These are phyloP conservation scores for Recurvirostra avosetta DNA, from an alignment of 2,113 vertebrate species.

Conservation along the genomic window DNA sequence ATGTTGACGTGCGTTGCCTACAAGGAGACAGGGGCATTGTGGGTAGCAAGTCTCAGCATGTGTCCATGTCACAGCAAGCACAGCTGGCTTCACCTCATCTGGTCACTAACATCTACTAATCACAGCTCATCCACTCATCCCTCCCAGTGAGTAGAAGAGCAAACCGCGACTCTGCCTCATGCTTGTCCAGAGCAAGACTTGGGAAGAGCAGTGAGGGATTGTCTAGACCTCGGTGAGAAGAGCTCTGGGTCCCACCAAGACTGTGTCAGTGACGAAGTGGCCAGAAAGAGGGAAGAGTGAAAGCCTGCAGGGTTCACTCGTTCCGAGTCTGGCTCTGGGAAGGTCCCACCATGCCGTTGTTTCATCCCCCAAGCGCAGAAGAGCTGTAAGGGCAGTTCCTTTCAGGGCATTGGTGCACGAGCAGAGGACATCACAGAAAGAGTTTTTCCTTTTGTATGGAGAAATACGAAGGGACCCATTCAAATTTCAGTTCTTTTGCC, in stretches of 20 bases:
- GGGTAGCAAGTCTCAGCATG: background rate
- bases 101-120: background rate
- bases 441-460: background rate
- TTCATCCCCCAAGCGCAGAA: rapidly evolving
- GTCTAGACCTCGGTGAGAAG: rapidly evolving
- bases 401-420: too few relatives aligned
- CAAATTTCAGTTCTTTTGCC: background rate
- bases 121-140: background rate
- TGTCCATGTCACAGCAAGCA: background rate
- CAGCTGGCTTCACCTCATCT: slow-evolving; percentile 2
- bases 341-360: rapidly evolving
- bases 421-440: rapidly evolving
- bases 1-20: background rate
- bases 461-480: rapidly evolving
- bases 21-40: slow-evolving; percentile 50
- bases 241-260: background rate
- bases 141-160: background rate
- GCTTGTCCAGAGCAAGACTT: background rate
- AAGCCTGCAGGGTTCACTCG: rapidly evolving
- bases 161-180: background rate
- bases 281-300: background rate
- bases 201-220: background rate
- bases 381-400: background rate
- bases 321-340: rapidly evolving
- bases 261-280: too few relatives aligned